phyloP scores from a whole-genome alignment of 1,140 invertebrate species.

The Drosophila sturtevanti region DNA sequence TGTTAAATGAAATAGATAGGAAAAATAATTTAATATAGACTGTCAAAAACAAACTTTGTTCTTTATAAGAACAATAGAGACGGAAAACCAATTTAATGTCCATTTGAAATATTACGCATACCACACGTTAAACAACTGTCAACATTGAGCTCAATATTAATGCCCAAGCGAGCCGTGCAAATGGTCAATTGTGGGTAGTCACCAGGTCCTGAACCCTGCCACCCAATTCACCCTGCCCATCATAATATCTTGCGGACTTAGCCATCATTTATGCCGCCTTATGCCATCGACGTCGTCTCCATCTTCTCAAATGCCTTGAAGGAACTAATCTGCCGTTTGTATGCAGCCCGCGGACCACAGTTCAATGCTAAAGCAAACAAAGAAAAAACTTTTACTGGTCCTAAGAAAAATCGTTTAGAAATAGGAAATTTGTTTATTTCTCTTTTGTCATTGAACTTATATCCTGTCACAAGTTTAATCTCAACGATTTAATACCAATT shows the following conservation, averaged over 20 bases:
- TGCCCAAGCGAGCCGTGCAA: constrained; percentile 3
- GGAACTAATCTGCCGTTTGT: constrained; percentile 26
- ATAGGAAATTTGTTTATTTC: constrained; percentile 8
- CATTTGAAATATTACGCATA: constrained; percentile 25
- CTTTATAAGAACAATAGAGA: neutral
- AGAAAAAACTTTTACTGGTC: neutral
- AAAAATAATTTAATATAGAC: neutral
- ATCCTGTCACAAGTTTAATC: neutral
- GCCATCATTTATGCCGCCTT: constrained; percentile 16
- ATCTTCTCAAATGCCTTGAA: constrained; percentile 8
- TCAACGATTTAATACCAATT: neutral
- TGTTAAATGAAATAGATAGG: neutral
- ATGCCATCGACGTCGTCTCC: constrained; percentile 2
- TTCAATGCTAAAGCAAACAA: constrained; percentile 1
- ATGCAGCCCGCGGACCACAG: constrained; percentile 12
- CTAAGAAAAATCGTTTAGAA: neutral
- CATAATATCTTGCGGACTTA: constrained; percentile 15
- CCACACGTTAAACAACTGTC: constrained; percentile 21
- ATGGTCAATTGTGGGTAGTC: constrained; percentile 14
- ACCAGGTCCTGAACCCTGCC: neutral
- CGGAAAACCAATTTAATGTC: constrained; percentile 15
- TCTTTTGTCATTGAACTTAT: constrained; percentile 5
- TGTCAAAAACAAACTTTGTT: neutral
- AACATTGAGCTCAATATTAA: constrained; percentile 6
- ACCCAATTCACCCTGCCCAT: neutral